Percentiles rank a stretch among this genome's conserved stretches.
phyloP scores from a whole-genome alignment of 2,113 vertebrate genomes.

The Corydoras sp. region DNA sequence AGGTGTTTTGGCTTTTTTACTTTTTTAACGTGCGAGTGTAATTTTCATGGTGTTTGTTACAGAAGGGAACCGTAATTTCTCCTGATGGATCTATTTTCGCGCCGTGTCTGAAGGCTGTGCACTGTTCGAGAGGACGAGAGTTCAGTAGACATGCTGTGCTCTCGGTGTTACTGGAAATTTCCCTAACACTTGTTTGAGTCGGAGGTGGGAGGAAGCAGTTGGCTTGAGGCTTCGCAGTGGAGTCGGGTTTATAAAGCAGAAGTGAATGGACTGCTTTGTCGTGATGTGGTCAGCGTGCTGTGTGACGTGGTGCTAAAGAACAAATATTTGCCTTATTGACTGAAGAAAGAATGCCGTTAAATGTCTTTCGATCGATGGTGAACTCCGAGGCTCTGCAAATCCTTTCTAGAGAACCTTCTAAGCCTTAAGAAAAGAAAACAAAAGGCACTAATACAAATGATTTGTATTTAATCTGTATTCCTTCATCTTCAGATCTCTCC shows the following conservation, averaged over 20 bases:
- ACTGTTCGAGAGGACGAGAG: neutral
- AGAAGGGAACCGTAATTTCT: conserved; percentile 1
- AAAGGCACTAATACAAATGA: too few relatives aligned
- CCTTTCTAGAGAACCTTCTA: neutral
- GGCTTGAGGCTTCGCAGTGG: neutral
- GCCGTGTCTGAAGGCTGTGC: neutral
- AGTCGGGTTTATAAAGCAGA: neutral
- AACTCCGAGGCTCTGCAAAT: neutral
- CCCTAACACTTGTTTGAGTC: neutral
- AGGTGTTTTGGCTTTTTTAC: conserved; percentile 12
- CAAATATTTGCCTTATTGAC: neutral
- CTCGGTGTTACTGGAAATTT: conserved; percentile 16
- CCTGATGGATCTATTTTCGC: conserved; percentile 23
- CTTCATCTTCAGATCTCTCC: too few relatives aligned
- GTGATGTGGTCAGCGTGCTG: neutral
- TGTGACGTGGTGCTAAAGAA: neutral
- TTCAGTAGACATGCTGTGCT: neutral
- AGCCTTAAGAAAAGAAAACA: too few relatives aligned
- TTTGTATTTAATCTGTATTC: too few relatives aligned
- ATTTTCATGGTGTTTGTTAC: conserved; percentile 16
- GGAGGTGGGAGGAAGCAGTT: neutral
- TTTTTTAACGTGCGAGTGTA: conserved; percentile 15
- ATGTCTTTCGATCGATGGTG: neutral
- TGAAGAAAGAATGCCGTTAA: neutral
- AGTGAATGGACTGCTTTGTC: conserved; percentile 11